These are phyloP conservation scores for Apaloderma vittatum DNA, from an alignment of 2,113 vertebrate species.

Conservation along the genomic window DNA sequence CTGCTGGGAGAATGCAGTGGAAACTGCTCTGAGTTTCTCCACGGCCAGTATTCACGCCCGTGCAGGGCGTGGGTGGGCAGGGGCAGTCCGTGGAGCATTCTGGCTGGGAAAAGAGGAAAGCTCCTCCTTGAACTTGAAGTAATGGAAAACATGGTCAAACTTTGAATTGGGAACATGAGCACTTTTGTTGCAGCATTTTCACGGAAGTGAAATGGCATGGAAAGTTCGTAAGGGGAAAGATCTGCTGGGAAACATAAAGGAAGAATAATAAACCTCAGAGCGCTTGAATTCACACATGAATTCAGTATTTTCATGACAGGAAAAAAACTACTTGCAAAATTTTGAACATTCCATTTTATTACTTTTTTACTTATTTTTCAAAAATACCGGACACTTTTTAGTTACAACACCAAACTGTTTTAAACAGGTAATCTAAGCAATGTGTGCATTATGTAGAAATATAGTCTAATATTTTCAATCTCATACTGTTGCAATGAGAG, in stretches of 20 bases:
- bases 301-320: background rate
- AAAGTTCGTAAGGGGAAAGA: background rate
- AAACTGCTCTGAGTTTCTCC: background rate
- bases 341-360: fast-evolving
- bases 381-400: background rate
- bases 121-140: background rate
- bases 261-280: background rate
- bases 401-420: background rate
- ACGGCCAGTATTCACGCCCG: fast-evolving
- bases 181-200: background rate
- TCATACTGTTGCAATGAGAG: background rate
- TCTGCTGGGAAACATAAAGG: background rate
- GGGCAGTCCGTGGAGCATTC: background rate
- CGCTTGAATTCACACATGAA: background rate
- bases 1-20: background rate
- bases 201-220: background rate
- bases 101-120: background rate
- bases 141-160: background rate
- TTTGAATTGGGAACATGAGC: background rate
- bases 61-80: background rate
- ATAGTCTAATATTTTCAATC: background rate
- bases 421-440: background rate
- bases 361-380: background rate
- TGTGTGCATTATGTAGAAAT: background rate
- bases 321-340: background rate